Conservation (phyloP, 2,797 vertebrate genomes). For the Lutjanus argentimaculatus region DNA sequence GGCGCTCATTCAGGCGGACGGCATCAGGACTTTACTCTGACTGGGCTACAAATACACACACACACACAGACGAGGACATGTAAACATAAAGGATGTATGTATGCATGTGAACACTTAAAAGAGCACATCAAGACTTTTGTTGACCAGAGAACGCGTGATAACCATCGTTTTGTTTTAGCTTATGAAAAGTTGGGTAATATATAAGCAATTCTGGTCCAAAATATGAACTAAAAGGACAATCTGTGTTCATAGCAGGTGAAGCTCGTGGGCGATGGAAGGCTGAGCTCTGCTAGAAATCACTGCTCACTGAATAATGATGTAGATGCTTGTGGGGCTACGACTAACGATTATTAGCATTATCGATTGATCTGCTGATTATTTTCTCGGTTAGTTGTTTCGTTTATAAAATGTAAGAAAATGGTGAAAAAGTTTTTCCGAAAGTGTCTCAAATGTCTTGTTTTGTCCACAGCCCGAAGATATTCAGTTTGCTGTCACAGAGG, state of each 20-base stretch:
- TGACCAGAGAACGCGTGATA: background rate
- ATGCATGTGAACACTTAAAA: background rate
- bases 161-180: constrained; percentile 1
- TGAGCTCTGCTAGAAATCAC: background rate
- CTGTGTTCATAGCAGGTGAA: background rate
- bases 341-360: no score
- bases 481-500: no score
- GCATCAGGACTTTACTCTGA: constrained; percentile 32
- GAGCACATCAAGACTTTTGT: background rate
- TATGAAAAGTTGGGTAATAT: background rate
- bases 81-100: background rate
- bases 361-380: no score
- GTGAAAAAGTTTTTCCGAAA: no score
- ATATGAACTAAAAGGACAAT: background rate
- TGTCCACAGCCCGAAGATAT: no score
- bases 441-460: no score
- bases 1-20: constrained; percentile 33
- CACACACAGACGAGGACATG: background rate
- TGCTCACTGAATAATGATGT: background rate
- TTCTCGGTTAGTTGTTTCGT: no score
- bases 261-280: background rate
- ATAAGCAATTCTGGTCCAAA: background rate
- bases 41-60: background rate
- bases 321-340: no score
- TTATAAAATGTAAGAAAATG: no score